Evolutionary conservation across 2,888 invertebrate genomes (phyloP).

Genomic region (Cenopis cana): DNA sequence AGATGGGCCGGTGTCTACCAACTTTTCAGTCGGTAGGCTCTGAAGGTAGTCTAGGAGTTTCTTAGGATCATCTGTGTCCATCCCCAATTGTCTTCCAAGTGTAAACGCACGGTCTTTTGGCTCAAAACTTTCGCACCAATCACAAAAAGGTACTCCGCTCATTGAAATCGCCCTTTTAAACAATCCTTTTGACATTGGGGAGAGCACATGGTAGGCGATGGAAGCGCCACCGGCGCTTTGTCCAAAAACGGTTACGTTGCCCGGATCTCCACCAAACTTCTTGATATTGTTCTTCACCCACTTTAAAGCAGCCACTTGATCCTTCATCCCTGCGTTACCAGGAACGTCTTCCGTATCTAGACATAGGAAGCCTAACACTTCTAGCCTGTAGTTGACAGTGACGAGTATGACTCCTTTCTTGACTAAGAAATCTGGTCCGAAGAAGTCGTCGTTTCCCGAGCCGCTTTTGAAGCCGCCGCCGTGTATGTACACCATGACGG

Average conservation of each 20-base stretch:
- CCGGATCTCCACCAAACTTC: slow-evolving; percentile 60
- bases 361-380: slow-evolving; percentile 63
- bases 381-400: slow-evolving; percentile 66
- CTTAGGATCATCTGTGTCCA: slow-evolving; percentile 57
- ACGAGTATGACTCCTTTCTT: slow-evolving; percentile 60
- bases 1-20: slow-evolving; percentile 53
- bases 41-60: slow-evolving; percentile 62
- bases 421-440: slow-evolving; percentile 64
- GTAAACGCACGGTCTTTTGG: slow-evolving; percentile 57
- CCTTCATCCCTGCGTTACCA: slow-evolving; percentile 68
- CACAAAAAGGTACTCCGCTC: slow-evolving; percentile 60
- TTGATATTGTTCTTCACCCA: slow-evolving; percentile 63
- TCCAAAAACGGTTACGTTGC: slow-evolving; percentile 63
- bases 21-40: slow-evolving; percentile 56
- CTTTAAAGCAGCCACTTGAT: slow-evolving; percentile 63
- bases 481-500: slow-evolving; percentile 67
- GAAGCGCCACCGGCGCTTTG: slow-evolving; percentile 62
- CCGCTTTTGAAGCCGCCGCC: slow-evolving; percentile 63
- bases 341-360: slow-evolving; percentile 62
- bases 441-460: slow-evolving; percentile 56
- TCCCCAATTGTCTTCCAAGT: slow-evolving; percentile 61
- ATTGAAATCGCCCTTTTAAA: slow-evolving; percentile 59
- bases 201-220: slow-evolving; percentile 54
- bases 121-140: slow-evolving; percentile 59
- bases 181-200: slow-evolving; percentile 61